Evolutionary conservation across 2,888 invertebrate species (phyloP).

Genomic region (Stenodema calcarata): DNA sequence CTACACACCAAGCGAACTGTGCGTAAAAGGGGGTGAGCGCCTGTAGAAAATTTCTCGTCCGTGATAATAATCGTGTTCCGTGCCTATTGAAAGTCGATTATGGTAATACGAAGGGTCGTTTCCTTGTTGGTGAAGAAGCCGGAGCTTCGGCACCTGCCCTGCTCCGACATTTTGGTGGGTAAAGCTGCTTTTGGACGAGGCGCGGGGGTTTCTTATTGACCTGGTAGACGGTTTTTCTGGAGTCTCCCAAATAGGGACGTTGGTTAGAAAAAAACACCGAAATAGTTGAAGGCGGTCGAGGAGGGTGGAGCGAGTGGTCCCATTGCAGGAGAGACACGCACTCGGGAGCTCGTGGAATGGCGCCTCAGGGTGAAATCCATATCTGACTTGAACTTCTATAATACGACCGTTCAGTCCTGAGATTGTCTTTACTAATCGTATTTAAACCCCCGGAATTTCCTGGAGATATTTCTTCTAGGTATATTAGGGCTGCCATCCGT

Average conservation of each 20-base stretch:
- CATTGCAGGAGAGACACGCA: not conserved
- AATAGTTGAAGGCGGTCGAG: not conserved
- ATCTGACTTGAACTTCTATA: not conserved
- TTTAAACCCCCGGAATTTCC: too few relatives aligned
- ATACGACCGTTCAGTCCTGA: too few relatives aligned
- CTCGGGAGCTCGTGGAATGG: not conserved
- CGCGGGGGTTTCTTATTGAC: not conserved
- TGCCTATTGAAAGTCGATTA: slow-evolving; percentile 38
- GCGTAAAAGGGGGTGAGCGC: not conserved
- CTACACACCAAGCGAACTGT: not conserved
- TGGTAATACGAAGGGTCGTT: slow-evolving; percentile 18
- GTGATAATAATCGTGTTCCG: slow-evolving; percentile 9
- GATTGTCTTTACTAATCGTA: too few relatives aligned
- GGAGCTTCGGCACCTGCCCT: slow-evolving; percentile 15
- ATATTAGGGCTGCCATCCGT: too few relatives aligned
- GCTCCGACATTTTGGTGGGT: slow-evolving; percentile 15
- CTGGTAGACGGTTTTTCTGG: slow-evolving; percentile 11
- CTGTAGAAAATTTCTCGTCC: not conserved
- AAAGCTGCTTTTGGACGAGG: not conserved
- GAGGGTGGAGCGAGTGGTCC: not conserved
- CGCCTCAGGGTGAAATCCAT: not conserved
- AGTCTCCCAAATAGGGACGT: not conserved
- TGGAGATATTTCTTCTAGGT: too few relatives aligned
- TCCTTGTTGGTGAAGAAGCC: not conserved
- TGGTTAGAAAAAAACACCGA: too few relatives aligned